Evolutionary conservation across 2,797 vertebrate species (phyloP).

Genomic region (Acanthopagrus latus): DNA sequence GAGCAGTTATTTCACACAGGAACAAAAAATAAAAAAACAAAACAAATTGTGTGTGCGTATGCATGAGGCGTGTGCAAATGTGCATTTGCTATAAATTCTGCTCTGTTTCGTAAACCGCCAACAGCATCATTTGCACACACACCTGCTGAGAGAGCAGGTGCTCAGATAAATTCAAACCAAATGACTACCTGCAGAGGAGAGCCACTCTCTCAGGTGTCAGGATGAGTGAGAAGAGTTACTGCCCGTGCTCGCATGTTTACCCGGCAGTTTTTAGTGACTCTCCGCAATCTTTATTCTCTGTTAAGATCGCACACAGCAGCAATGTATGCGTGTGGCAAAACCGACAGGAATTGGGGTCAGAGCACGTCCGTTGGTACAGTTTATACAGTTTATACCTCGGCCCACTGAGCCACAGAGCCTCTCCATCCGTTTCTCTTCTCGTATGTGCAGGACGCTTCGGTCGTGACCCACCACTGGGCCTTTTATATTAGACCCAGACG

Average conservation of each 20-base stretch:
- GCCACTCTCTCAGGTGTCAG: slow-evolving; percentile 33
- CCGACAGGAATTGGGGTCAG: slow-evolving; percentile 51
- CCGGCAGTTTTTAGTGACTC: background rate
- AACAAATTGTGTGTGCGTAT: slow-evolving; percentile 1
- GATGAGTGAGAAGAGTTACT: slow-evolving; percentile 12
- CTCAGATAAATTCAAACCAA: slow-evolving; percentile 57
- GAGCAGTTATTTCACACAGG: slow-evolving; percentile 12
- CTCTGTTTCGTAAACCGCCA: slow-evolving; percentile 24
- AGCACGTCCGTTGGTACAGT: slow-evolving; percentile 56
- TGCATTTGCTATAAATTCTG: slow-evolving; percentile 54
- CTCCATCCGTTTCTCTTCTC: slow-evolving; percentile 65
- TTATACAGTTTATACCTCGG: slow-evolving; percentile 67
- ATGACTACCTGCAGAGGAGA: slow-evolving; percentile 44
- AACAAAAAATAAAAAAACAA: background rate
- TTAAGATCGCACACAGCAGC: slow-evolving; percentile 5
- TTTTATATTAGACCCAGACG: slow-evolving; percentile 72
- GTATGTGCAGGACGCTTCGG: slow-evolving; percentile 63
- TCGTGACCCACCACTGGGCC: slow-evolving; percentile 66
- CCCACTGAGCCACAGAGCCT: slow-evolving; percentile 66
- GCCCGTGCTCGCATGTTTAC: background rate
- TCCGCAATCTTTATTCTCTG: background rate
- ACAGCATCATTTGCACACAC: slow-evolving; percentile 59
- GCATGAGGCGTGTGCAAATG: background rate
- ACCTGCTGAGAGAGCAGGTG: slow-evolving; percentile 71
- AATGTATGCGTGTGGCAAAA: background rate